These are phyloP conservation scores for Riparia riparia DNA, from an alignment of 2,113 vertebrate genomes.

Conservation along the genomic window DNA sequence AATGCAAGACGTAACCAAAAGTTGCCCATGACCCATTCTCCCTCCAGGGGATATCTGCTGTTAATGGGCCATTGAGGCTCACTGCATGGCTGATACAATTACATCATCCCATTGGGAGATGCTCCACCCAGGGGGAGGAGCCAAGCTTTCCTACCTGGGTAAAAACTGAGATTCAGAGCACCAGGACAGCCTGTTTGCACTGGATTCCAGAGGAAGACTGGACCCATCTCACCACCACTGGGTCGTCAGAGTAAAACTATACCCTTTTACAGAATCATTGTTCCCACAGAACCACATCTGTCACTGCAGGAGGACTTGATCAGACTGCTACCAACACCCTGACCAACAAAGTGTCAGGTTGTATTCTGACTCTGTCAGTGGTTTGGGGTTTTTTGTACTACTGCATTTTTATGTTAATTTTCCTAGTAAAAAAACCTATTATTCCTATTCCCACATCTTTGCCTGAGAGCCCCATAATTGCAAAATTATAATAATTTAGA, in stretches of 20 bases:
- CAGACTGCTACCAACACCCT: not conserved
- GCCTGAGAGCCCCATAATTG: not conserved
- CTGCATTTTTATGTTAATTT: not conserved
- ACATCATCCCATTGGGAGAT: not conserved
- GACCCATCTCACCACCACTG: not conserved
- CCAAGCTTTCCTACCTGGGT: not conserved
- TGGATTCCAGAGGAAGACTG: not conserved
- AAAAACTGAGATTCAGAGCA: not conserved
- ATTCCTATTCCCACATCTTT: not conserved
- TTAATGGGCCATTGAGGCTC: not conserved
- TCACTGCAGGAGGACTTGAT: not conserved
- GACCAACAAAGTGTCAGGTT: not conserved
- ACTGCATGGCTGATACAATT: not conserved
- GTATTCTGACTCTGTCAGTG: not conserved
- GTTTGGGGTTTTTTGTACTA: not conserved
- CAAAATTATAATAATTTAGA: not conserved
- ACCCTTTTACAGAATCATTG: not conserved
- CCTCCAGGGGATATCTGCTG: not conserved
- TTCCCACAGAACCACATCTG: not conserved
- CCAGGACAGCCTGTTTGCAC: fast-evolving
- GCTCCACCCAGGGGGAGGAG: not conserved
- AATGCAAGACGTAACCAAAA: not conserved
- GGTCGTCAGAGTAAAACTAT: not conserved
- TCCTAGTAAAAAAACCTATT: not conserved
- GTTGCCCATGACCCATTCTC: not conserved